Evolutionary conservation across 2,888 invertebrate genomes (phyloP).

Genomic region (Osmoderma eremita): DNA sequence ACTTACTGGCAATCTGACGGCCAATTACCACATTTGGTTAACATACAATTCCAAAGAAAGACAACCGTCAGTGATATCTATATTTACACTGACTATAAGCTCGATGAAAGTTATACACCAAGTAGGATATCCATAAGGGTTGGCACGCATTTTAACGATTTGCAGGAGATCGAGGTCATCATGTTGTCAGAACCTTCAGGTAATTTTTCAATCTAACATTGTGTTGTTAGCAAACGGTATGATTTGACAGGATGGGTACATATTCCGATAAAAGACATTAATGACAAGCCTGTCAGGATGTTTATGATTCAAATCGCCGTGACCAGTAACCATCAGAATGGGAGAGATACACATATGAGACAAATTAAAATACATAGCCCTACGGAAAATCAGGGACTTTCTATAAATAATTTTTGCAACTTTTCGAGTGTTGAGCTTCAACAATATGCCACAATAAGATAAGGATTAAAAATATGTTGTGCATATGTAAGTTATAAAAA

Average conservation of each 20-base stretch:
- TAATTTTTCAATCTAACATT: conserved; percentile 49
- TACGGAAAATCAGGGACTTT: conserved; percentile 71
- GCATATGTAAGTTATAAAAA: conserved; percentile 15
- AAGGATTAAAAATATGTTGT: conserved; percentile 54
- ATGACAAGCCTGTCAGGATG: conserved; percentile 88
- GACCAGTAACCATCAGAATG: conserved; percentile 98
- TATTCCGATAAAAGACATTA: conserved; percentile 89
- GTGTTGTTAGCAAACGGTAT: no score
- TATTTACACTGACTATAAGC: conserved; percentile 96
- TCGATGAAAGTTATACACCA: conserved; percentile 99
- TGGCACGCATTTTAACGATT: conserved; percentile 95
- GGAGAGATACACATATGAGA: conserved; percentile 96
- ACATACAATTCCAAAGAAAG: conserved; percentile 95
- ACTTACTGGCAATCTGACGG: conserved; percentile 99
- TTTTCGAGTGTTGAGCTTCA: conserved; percentile 86
- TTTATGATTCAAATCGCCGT: conserved; percentile 98
- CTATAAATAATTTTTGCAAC: conserved; percentile 77
- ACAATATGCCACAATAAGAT: conserved; percentile 84
- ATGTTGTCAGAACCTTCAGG: conserved; percentile 92
- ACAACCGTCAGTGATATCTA: conserved; percentile 95
- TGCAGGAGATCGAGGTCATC: conserved; percentile 94
- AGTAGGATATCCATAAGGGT: conserved; percentile 92
- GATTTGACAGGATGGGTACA: conserved; percentile 86
- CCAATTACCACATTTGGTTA: conserved; percentile 96
- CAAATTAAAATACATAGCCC: conserved; percentile 97